A percentile compares a stretch with the other conserved stretches of the same genome.
These are phyloP conservation scores for Merodon equestris DNA, from an alignment of 2,888 invertebrate genomes.

Conservation along the genomic window DNA sequence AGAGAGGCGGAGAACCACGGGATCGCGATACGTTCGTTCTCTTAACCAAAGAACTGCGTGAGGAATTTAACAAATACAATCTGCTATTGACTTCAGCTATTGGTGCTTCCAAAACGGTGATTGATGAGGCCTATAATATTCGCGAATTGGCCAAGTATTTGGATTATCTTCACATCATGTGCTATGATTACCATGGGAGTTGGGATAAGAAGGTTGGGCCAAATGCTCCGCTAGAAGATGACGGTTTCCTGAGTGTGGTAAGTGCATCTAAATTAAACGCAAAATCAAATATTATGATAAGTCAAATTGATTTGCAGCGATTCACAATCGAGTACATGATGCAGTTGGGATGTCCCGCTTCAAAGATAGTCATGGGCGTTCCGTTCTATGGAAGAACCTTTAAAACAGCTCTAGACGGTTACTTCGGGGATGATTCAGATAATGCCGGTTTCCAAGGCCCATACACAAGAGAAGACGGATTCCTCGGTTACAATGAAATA, in stretches of 20 bases:
- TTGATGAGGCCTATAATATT: constrained; percentile 89
- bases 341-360: constrained; percentile 85
- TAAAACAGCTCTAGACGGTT: constrained; percentile 76
- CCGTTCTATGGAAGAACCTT: constrained; percentile 92
- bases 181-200: constrained; percentile 92
- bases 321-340: constrained; percentile 88
- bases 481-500: constrained; percentile 93
- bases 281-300: background rate
- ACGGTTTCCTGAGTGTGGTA: constrained; percentile 84
- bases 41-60: constrained; percentile 88
- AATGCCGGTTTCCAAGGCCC: constrained; percentile 87
- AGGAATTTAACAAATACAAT: constrained; percentile 84
- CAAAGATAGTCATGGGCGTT: constrained; percentile 89
- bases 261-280: constrained; percentile 72
- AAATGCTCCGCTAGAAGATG: constrained; percentile 86
- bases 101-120: constrained; percentile 87
- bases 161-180: constrained; percentile 90
- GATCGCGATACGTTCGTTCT: constrained; percentile 89
- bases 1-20: constrained; percentile 85
- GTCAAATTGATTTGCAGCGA: constrained; percentile 80
- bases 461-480: constrained; percentile 88
- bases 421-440: constrained; percentile 79
- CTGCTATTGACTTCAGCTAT: constrained; percentile 90
- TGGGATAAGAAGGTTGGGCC: constrained; percentile 89
- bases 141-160: constrained; percentile 84